Evolutionary conservation across 2,888 invertebrate species (phyloP), one percentile per base, ranked within the genome.

Genomic region (Lapara coniferarum): DNA sequence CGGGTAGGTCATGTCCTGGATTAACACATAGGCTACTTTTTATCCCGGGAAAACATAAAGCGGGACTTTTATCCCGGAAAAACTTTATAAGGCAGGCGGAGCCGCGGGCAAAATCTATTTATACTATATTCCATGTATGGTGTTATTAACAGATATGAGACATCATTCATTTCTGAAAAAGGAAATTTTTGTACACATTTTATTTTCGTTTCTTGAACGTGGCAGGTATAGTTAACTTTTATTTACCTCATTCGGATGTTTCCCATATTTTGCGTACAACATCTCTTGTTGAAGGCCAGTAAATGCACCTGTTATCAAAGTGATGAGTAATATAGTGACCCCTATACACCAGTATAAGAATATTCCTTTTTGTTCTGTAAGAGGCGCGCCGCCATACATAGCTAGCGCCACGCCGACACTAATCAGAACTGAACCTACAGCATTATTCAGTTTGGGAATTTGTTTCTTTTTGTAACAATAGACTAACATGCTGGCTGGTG

Each of bases 281-380:
- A 82, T 80, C 74, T 93, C 93, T 72, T 93, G 93, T 71, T 92
- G 92, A 0, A 93, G 73, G 0, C 93, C 93, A 51, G 92, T 92
- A 37, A 89, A 87, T 0, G 93, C 93, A 12, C 93, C 93, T 37
- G 89, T 86, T 44, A 93, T 77, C 14, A 93, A 73, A 6, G 91
- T 91, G 0, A 79, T 74, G 25, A 93, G 66, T 14, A 93, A 73
- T 72, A 93, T 89, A 2, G 80, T 72, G 0, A 93, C 92, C 51
- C 93, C 93, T 4, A 89, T 78, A 72, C 89, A 88, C 93, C 93
- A 93, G 69, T 87, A 86, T 1, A 88, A 1, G 66, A 91, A 89
- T 44, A 83, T 85, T 5, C 89, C 90, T 67, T 85, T 87, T 66
- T 89, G 86, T 53, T 89, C 88, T 68, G 83, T 84, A 0, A 86